Percentiles rank a stretch among this genome's conserved stretches.
phyloP scores from a whole-genome alignment of 1,140 invertebrate genomes.

The Meloidogyne exigua region DNA sequence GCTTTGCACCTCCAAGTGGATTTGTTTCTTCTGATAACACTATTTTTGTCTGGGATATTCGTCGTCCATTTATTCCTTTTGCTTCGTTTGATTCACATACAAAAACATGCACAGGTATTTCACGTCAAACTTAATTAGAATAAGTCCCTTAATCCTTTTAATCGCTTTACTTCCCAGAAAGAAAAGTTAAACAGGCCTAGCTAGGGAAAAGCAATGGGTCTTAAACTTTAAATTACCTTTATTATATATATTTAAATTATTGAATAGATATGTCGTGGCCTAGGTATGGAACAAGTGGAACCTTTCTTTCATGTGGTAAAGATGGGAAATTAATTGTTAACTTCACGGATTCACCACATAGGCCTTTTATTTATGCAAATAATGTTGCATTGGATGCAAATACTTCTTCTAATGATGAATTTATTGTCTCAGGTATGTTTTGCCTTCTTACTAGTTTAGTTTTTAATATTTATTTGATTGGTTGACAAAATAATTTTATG shows the following conservation, averaged over 20 bases:
- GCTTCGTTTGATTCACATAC: slow-evolving; percentile 30
- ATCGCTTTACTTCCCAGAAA: too few species aligned
- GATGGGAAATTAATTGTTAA: slow-evolving; percentile 39
- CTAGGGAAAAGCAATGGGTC: too few species aligned
- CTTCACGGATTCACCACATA: slow-evolving; percentile 26
- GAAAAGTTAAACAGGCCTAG: too few species aligned
- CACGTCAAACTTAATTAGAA: too few species aligned
- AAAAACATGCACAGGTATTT: slow-evolving; percentile 29
- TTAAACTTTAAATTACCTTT: too few species aligned
- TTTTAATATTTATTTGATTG: too few species aligned
- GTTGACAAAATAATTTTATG: too few species aligned
- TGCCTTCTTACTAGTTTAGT: too few species aligned
- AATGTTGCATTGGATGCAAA: slow-evolving; percentile 25
- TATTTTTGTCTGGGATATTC: slow-evolving; percentile 44
- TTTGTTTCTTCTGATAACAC: slow-evolving; percentile 34
- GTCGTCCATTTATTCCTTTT: slow-evolving; percentile 41
- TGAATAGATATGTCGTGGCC: slow-evolving; percentile 39
- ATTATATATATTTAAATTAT: slow-evolving; percentile 13
- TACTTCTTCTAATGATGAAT: slow-evolving; percentile 27
- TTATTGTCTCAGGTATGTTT: slow-evolving; percentile 28
- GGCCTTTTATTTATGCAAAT: slow-evolving; percentile 37
- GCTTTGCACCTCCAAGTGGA: slow-evolving; percentile 24
- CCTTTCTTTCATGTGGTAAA: slow-evolving; percentile 48
- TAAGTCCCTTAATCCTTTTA: too few species aligned
- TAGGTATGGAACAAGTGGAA: slow-evolving; percentile 25